Conservation (phyloP, 2,113 vertebrate species). For the Illadopsis cleaveri region DNA sequence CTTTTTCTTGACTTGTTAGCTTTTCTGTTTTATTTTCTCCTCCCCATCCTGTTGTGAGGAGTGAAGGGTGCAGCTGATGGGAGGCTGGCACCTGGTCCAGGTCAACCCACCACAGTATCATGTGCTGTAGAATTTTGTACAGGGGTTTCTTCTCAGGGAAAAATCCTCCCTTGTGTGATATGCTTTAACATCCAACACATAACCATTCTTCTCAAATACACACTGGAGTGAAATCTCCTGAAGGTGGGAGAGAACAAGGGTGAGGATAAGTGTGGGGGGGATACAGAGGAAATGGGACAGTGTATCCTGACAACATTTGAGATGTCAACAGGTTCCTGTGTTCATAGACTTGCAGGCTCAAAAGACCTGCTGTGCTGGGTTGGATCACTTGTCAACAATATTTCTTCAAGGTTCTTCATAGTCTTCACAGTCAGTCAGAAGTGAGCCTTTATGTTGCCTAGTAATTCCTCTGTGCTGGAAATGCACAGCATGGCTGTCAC, state of each 20-base stretch:
- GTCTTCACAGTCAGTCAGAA: background rate
- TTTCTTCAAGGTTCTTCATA: background rate
- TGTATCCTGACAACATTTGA: background rate
- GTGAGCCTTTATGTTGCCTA: background rate
- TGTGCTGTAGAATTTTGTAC: background rate
- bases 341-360: background rate
- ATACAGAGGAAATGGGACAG: background rate
- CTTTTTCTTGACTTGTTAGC: background rate
- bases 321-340: background rate
- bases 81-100: background rate
- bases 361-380: background rate
- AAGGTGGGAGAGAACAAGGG: background rate
- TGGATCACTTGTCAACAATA: background rate
- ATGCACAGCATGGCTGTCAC: background rate
- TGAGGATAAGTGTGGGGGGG: background rate
- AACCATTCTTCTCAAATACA: background rate
- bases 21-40: background rate
- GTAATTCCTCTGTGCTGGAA: background rate
- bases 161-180: background rate
- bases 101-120: rapidly evolving
- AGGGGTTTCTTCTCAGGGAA: background rate
- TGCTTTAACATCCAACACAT: background rate
- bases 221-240: background rate
- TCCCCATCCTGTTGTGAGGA: background rate
- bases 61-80: background rate